These are phyloP conservation scores for Drosophila merina DNA, from an alignment of 2,888 invertebrate species.

Conservation along the genomic window DNA sequence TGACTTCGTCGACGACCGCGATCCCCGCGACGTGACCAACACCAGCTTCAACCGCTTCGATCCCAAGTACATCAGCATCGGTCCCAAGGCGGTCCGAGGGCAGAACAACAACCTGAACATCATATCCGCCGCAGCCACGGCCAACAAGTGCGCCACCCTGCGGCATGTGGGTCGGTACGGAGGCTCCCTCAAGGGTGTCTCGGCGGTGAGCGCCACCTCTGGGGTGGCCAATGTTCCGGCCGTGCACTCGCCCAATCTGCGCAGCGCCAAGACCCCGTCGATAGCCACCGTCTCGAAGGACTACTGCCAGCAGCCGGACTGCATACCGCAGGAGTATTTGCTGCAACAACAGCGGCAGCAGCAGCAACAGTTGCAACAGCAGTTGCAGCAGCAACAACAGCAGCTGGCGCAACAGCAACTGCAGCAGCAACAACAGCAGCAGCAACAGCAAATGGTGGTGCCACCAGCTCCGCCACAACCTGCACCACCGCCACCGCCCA, in stretches of 20 bases:
- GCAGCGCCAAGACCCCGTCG: conserved; percentile 84
- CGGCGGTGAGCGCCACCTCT: conserved; percentile 18
- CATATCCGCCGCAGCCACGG: conserved; percentile 75
- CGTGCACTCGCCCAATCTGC: conserved; percentile 81
- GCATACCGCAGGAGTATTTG: conserved; percentile 78
- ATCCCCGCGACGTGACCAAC: conserved; percentile 84
- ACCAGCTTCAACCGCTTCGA: conserved; percentile 84
- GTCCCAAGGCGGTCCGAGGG: conserved; percentile 83
- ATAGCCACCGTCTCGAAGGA: conserved; percentile 84
- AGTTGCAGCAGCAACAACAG: conserved; percentile 51
- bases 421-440: conserved; percentile 48
- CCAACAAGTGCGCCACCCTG: conserved; percentile 83
- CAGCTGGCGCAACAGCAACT: conserved; percentile 60
- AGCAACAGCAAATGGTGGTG: conserved; percentile 52
- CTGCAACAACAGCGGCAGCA: conserved; percentile 50
- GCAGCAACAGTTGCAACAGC: conserved; percentile 29
- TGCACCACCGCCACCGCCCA: conserved; percentile 78
- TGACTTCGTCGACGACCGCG: conserved; percentile 76
- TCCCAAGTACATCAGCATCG: conserved; percentile 84
- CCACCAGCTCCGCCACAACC: conserved; percentile 62
- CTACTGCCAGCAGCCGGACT: conserved; percentile 83
- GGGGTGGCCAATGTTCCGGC: conserved; percentile 46
- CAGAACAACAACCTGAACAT: conserved; percentile 81
- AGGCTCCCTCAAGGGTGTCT: conserved; percentile 82
- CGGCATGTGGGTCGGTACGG: conserved; percentile 84